Evolutionary conservation across 1,140 invertebrate species (phyloP), one percentile per base, ranked within the genome.

Genomic region (Lysiphlebus fabarum): DNA sequence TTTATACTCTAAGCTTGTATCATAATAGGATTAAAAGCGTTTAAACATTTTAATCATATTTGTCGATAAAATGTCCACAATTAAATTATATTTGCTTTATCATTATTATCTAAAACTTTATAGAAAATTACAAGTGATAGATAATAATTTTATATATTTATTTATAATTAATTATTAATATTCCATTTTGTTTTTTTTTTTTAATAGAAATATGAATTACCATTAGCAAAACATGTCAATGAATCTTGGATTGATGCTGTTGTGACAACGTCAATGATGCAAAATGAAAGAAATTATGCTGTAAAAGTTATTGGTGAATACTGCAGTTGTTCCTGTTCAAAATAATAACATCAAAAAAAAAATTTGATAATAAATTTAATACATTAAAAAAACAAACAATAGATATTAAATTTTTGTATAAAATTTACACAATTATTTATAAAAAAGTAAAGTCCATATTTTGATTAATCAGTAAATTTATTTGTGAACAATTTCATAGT

Each of bases 1-100:
- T 4, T 26, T 26, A 26, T 26, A 26, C 17, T 26, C 17, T 4
- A 26, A 26, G 17, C 17, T 26, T 26, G 17, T 26, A 54, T 37
- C 41, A 59, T 59, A 53, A 59, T 59, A 41, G 43, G n/a, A 37
- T 59, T 59, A 53, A 37, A 58, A 33, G 11, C 41, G 47, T 53
- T 59, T 45, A 50, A 12, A 26, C 42, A 53, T 49, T 45, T 59
- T 59, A 59, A 59, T 53, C 57, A n/a, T 45, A n/a, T 53, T 59
- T 53, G 34, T 59, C 38, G 50, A 37, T 37, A 59, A 53, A 8
- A 49, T 40, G 42, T 58, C 17, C 40, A 42, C 56, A 8, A 51
- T 51, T 8, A 49, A 51, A 42, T 58, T 26, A 26, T 26, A 26
- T 26, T 58, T 58, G 33, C 5, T 4, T 17, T 26, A 47, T 47